Evolutionary conservation across 2,888 invertebrate genomes (phyloP).

Genomic region (Drosophila austrosaltans): DNA sequence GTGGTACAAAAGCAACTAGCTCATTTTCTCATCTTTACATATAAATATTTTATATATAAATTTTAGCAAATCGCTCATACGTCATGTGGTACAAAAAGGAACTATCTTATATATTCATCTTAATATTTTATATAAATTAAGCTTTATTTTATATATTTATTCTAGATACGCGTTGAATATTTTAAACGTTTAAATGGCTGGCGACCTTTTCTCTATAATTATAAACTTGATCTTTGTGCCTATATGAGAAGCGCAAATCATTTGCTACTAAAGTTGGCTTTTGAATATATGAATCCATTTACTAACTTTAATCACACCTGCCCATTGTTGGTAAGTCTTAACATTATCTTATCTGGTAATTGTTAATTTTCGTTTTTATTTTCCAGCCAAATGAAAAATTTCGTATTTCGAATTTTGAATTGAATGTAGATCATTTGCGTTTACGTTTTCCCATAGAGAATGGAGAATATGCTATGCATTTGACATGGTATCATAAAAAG

Average conservation of each 20-base stretch:
- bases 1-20: not conserved
- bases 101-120: no score
- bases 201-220: conserved; percentile 43
- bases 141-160: no score
- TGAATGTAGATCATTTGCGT: conserved; percentile 31
- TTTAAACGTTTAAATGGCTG: conserved; percentile 43
- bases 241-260: conserved; percentile 27
- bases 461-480: conserved; percentile 34
- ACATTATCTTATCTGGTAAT: no score
- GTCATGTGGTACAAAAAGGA: no score
- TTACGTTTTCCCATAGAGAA: conserved; percentile 35
- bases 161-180: conserved; percentile 36
- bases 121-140: not conserved
- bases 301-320: conserved; percentile 28
- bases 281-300: conserved; percentile 30
- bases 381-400: conserved; percentile 24
- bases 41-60: no score
- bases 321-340: conserved; percentile 21
- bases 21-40: no score
- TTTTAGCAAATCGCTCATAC: not conserved
- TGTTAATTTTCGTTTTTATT: not conserved
- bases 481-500: conserved; percentile 28
- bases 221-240: conserved; percentile 31
- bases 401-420: conserved; percentile 23
- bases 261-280: conserved; percentile 22